A percentile compares a stretch with the other conserved stretches of the same genome.
Evolutionary conservation across 2,888 invertebrate genomes (phyloP).

Genomic region (Drosophila bunnanda): DNA sequence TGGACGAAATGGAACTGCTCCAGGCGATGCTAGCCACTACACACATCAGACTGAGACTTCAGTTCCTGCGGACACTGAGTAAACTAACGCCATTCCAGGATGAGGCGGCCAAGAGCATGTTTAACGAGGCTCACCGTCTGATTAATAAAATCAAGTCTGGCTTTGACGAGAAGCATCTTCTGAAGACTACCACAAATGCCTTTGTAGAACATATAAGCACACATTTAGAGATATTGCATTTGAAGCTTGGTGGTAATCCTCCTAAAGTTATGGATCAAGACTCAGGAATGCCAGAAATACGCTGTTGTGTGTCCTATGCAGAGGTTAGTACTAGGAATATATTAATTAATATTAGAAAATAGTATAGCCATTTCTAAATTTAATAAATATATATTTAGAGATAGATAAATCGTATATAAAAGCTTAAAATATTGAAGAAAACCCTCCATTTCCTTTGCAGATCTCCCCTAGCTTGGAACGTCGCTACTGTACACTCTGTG

Average conservation of each 20-base stretch:
- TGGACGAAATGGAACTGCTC: conserved; percentile 52
- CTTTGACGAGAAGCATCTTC: conserved; percentile 4
- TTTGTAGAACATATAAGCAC: conserved; percentile 32
- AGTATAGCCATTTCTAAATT: background rate
- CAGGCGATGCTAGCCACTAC: conserved; percentile 54
- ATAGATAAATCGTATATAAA: background rate
- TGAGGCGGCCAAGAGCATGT: conserved; percentile 59
- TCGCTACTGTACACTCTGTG: conserved; percentile 75
- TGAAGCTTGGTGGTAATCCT: conserved; percentile 9
- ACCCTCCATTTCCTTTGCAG: conserved; percentile 26
- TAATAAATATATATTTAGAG: background rate
- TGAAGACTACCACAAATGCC: background rate
- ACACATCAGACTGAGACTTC: conserved; percentile 69
- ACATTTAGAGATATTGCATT: conserved; percentile 48
- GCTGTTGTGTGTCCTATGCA: conserved; percentile 77
- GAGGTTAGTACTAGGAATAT: conserved; percentile 61
- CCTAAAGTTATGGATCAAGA: too few species aligned
- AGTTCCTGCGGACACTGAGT: conserved; percentile 46
- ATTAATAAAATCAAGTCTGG: conserved; percentile 23
- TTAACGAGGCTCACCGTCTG: conserved; percentile 22
- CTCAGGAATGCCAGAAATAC: conserved; percentile 16
- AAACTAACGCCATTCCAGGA: conserved; percentile 69
- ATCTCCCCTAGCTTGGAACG: conserved; percentile 66
- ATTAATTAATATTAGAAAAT: too few species aligned
- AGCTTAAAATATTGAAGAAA: background rate